Evolutionary conservation across 2,113 vertebrate genomes (phyloP).

Genomic region (Dasypus novemcinctus): DNA sequence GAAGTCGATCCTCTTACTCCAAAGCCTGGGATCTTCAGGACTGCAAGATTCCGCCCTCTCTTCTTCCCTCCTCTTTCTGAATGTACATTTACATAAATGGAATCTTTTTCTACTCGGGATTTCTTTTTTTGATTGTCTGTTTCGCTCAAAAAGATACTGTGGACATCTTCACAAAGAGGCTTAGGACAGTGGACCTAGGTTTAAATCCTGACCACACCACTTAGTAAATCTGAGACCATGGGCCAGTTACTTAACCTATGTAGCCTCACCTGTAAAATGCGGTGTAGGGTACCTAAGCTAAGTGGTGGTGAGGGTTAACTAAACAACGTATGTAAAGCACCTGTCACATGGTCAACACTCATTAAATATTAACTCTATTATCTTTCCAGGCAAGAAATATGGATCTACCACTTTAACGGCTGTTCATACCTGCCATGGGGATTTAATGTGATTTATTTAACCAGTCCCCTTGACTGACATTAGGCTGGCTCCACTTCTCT

Average conservation of each 20-base stretch:
- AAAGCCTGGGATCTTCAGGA: not conserved
- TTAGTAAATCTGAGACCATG: not conserved
- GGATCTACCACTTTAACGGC: not conserved
- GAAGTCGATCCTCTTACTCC: not conserved
- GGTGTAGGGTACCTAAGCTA: not conserved
- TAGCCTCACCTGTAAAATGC: not conserved
- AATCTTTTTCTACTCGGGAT: not conserved
- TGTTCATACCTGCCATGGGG: not conserved
- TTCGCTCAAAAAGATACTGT: not conserved
- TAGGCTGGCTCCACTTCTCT: not conserved
- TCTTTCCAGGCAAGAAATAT: not conserved
- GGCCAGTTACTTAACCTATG: not conserved
- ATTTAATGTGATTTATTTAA: not conserved
- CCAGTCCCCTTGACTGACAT: not conserved
- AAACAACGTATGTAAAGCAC: not conserved
- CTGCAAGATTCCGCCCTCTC: not conserved
- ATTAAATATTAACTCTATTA: not conserved
- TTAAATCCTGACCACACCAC: not conserved
- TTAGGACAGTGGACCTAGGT: not conserved
- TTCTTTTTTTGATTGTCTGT: not conserved
- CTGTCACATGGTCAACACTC: not conserved
- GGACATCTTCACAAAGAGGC: not conserved
- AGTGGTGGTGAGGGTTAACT: not conserved
- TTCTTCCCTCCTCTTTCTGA: not conserved
- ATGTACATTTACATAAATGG: not conserved